phyloP scores from a whole-genome alignment of 2,113 vertebrate species.

The Forbesichthys agassizii region DNA sequence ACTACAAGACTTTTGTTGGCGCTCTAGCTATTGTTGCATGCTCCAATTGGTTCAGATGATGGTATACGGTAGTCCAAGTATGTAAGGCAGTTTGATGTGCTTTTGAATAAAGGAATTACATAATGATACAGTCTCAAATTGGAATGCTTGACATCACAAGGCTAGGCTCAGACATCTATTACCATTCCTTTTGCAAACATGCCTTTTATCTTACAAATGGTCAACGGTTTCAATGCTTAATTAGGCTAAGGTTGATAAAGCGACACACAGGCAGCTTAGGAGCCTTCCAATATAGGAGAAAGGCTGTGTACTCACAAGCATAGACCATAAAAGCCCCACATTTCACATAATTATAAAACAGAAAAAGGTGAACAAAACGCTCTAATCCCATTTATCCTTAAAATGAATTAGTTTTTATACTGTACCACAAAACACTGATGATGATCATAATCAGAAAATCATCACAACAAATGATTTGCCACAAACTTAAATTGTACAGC shows the following conservation, averaged over 20 bases:
- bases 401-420: neutral
- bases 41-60: too few relatives aligned
- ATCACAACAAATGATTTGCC: conserved; percentile 29
- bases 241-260: neutral
- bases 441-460: conserved; percentile 9
- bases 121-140: too few relatives aligned
- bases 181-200: too few relatives aligned
- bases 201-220: too few relatives aligned
- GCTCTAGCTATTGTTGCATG: too few relatives aligned
- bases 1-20: too few relatives aligned
- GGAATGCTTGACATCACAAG: too few relatives aligned
- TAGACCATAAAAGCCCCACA: conserved; percentile 5
- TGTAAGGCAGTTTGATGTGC: too few relatives aligned
- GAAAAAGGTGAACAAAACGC: conserved; percentile 3
- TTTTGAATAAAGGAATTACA: too few relatives aligned
- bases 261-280: conserved; percentile 21
- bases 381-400: neutral
- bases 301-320: conserved; percentile 10
- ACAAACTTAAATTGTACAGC: neutral
- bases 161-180: too few relatives aligned
- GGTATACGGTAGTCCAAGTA: too few relatives aligned
- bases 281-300: conserved; percentile 26
- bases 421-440: conserved; percentile 2
- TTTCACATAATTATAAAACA: neutral
- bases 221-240: too few relatives aligned